A percentile compares a stretch with the other conserved stretches of the same genome.
These are phyloP conservation scores for Solenodon paradoxus DNA, from an alignment of 2,113 vertebrate genomes.

Conservation along the genomic window DNA sequence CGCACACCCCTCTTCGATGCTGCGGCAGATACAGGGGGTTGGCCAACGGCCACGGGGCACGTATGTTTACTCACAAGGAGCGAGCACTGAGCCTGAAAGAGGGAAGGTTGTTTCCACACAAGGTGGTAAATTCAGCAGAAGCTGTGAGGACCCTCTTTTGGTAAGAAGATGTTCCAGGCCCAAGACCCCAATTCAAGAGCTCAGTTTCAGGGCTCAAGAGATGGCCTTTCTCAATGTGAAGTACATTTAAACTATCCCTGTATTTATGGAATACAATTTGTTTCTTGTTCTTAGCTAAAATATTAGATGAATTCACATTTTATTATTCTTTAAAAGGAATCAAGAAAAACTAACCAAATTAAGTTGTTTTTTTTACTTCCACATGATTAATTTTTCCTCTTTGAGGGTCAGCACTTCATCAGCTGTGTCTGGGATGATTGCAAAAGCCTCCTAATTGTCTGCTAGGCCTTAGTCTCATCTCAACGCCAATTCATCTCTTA, in stretches of 20 bases:
- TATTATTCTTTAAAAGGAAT: conserved; percentile 17
- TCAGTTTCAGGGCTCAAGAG: neutral
- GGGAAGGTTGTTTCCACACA: neutral
- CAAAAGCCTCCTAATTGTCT: neutral
- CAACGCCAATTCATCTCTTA: neutral
- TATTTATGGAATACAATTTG: conserved; percentile 24
- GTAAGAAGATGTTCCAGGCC: neutral
- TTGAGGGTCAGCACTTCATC: neutral
- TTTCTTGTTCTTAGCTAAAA: conserved; percentile 42
- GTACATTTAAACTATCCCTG: neutral
- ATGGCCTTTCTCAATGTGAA: neutral
- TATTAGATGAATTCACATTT: neutral
- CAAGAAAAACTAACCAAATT: conserved; percentile 3
- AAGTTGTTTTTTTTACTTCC: conserved; percentile 37
- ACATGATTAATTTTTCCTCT: conserved; percentile 28
- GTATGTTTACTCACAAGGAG: neutral
- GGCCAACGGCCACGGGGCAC: neutral
- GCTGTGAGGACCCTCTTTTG: neutral
- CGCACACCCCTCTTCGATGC: neutral
- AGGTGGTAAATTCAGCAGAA: neutral
- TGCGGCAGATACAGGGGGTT: neutral
- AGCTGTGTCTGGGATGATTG: neutral
- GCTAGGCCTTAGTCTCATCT: neutral
- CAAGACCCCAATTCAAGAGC: neutral
- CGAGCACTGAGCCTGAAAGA: neutral